Evolutionary conservation across 2,113 vertebrate species (phyloP), one percentile per base, ranked within the genome.

Genomic region (Bathybates hornii): DNA sequence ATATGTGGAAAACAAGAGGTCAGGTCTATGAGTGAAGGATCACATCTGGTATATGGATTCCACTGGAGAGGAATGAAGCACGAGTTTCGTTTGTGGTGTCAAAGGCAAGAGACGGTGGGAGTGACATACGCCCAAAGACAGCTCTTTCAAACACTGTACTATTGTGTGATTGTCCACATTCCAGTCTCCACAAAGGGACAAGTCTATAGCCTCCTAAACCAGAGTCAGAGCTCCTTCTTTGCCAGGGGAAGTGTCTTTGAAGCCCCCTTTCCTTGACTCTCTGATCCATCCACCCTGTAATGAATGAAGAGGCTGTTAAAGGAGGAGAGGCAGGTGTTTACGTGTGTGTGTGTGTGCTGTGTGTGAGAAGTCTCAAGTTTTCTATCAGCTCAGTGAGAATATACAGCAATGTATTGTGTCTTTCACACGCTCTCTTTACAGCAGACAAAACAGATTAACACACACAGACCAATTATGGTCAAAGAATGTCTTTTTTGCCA

Each of bases 231-330:
- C 73, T 88, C 43, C 43, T 86, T 92, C 86, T 86, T 91, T 87
- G 87, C 82, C 56, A 88, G 82, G 80, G 93, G 94, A 96, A 95
- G 88, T 89, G 61, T 11, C 92, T 95, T 94, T 93, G 92, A 95
- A 95, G 94, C 78, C 83, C 90, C 83, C 59, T 80, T 80, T 86
- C 90, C 83, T 80, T 29, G 19, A 85, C 52, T 84, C 82, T 88
- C 84, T 93, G 91, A 93, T 93, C 91, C 38, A 82, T 88, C 79
- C 80, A 84, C 79, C 21, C 82, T 84, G 43, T 94, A 86, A 94
- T 95, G 92, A 94, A 96, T 95, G 92, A 93, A 83, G 87, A 91
- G 92, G 89, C 90, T 97, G 95, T 95, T 93, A 90, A 89, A 84
- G 19, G 89, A 92, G 83, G 68, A 79, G 63, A 78, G 90, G 93